Conservation (phyloP, 30 jellyfish, hydroid and myxozoan genomes). For the Nemopilema nomurai region DNA sequence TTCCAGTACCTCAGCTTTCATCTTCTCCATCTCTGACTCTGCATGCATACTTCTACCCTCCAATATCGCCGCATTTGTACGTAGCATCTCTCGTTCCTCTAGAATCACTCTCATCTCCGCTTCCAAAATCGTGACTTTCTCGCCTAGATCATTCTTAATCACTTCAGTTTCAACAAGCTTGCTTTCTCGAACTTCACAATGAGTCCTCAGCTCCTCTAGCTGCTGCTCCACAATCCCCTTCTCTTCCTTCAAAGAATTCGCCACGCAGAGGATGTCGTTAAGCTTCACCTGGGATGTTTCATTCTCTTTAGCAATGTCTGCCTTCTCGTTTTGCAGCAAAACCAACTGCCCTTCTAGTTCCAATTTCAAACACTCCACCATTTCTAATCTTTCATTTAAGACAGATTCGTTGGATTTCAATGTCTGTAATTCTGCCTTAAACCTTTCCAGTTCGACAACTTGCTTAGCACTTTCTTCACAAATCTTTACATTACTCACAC, state of each 20-base stretch:
- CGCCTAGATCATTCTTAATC: not conserved
- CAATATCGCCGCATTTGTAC: not conserved
- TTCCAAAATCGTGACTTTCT: not conserved
- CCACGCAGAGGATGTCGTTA: not conserved
- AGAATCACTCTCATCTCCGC: not conserved
- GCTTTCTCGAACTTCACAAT: not conserved
- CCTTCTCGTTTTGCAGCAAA: not conserved
- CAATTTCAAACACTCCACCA: not conserved
- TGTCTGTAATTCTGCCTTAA: not conserved
- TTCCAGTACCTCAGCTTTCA: not conserved
- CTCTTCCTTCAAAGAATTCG: not conserved
- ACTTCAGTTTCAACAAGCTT: not conserved
- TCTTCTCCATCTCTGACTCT: not conserved
- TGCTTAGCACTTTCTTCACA: not conserved
- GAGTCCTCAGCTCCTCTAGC: not conserved
- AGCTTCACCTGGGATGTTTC: not conserved
- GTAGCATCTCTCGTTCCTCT: not conserved
- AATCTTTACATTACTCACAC: not conserved
- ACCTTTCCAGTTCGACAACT: not conserved
- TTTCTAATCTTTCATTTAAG: not conserved
- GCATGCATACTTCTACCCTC: too few species aligned
- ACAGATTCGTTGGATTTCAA: not conserved
- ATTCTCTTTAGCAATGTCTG: not conserved
- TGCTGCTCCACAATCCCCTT: not conserved
- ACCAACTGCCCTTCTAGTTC: not conserved